A percentile compares a stretch with the other conserved stretches of the same genome.
Conservation (phyloP, 2,888 invertebrate genomes). For the Xestia c-nigrum region DNA sequence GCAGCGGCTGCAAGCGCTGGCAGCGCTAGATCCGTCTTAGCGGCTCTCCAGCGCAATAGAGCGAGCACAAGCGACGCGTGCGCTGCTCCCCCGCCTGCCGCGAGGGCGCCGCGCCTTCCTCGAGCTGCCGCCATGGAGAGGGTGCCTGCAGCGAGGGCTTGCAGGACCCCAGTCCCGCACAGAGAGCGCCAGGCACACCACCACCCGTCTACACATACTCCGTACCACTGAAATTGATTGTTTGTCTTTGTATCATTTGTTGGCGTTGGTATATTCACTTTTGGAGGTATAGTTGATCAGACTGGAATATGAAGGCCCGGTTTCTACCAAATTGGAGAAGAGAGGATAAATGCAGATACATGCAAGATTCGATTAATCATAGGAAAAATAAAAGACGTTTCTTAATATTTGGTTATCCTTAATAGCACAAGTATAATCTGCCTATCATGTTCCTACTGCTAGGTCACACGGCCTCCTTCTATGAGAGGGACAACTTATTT, state of each 20-base stretch:
- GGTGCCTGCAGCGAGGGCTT: constrained; percentile 94
- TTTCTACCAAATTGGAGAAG: not conserved
- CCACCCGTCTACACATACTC: constrained; percentile 95
- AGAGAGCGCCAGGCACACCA: constrained; percentile 94
- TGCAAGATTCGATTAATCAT: not conserved
- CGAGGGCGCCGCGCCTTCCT: constrained; percentile 93
- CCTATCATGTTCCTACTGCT: too few species aligned
- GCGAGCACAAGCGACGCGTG: constrained; percentile 95
- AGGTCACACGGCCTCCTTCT: too few species aligned
- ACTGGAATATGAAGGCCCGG: not conserved
- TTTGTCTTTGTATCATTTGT: not conserved
- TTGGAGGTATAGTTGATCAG: not conserved
- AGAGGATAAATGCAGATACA: not conserved
- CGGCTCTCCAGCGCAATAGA: constrained; percentile 94
- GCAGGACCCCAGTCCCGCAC: constrained; percentile 93
- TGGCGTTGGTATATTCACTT: not conserved
- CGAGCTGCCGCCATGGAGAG: constrained; percentile 95
- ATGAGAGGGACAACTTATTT: not conserved
- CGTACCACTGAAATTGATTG: constrained; percentile 92
- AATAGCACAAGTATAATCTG: not conserved
- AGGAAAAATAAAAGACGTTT: not conserved
- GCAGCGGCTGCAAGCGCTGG: constrained; percentile 96
- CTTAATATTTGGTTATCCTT: not conserved
- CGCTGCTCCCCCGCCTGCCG: constrained; percentile 95
- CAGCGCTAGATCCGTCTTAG: constrained; percentile 94